Base-by-base conservation (phyloP, 2,113 vertebrate genomes). In the Cebus imitator region DNA sequence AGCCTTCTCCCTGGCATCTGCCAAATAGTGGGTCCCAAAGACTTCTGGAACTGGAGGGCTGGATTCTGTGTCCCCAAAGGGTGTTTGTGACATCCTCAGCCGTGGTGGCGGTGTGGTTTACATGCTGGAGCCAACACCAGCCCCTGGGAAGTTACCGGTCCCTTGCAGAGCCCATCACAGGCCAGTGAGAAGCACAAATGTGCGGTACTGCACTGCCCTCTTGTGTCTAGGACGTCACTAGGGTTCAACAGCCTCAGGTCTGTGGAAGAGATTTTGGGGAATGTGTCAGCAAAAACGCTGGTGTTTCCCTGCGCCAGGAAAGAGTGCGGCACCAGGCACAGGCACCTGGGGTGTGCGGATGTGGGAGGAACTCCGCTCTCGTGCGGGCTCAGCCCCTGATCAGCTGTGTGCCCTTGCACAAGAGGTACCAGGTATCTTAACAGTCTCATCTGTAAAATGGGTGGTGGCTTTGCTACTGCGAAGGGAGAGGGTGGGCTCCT, bases 321-420 rank as follows among this genome's bases (percentile, higher is more conserved):
- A 35, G 9, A 11, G 20, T 12, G 14, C 9, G 30, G n/a, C 3
- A 5, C 0, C 1, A 3, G 5, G 6, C 1, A 6, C 0, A 1
- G 50, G 32, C 58, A 20, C 30, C n/a, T 9, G 58, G 35, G n/a
- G 25, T 0, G 12, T 0, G 0, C 2, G 0, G 18, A 9, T 1
- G 3, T 0, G 17, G 78, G 17, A 12, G 50, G 25, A 23, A 45
- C 14, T 6, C 73, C 0, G 20, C 3, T 40, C 45, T 4, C 7
- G 12, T 45, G 35, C 27, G 0, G 37, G 45, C 45, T 30, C 50
- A 37, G 50, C 10, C 16, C 45, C 16, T 8, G 6, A 23, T 13
- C 3, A 17, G 20, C 43, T 45, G 10, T 0, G 40, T 25, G 40
- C 14, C 40, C 73, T 43, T 8, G 7, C 23, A 45, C 7, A 35